Conservation (phyloP, 2,888 invertebrate species). For the Timandra comae region DNA sequence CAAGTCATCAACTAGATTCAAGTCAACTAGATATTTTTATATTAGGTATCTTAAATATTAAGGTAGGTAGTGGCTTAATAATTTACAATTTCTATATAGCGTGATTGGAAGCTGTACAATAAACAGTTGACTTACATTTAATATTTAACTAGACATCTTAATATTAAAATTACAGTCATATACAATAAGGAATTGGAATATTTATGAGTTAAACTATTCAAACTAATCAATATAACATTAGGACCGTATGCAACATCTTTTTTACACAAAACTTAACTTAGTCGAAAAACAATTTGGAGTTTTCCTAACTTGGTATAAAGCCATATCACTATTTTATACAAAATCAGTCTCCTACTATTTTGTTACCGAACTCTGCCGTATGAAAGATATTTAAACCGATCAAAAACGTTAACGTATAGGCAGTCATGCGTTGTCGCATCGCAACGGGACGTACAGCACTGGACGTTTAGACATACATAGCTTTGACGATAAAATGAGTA, state of each 20-base stretch:
- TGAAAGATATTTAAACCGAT: conserved; percentile 37
- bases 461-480: conserved; percentile 55
- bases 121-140: conserved; percentile 53
- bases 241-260: conserved; percentile 20
- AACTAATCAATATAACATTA: conserved; percentile 31
- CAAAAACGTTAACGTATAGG: conserved; percentile 41
- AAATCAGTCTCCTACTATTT: conserved; percentile 75
- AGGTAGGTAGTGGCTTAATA: conserved; percentile 67
- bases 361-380: conserved; percentile 56
- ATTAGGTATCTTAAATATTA: conserved; percentile 60
- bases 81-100: conserved; percentile 63
- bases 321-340: conserved; percentile 66
- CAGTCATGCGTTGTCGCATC: conserved; percentile 43
- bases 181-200: conserved; percentile 63
- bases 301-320: conserved; percentile 57
- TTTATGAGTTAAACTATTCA: conserved; percentile 41
- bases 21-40: conserved; percentile 71
- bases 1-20: conserved; percentile 71
- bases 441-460: conserved; percentile 52
- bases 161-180: conserved; percentile 60
- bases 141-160: conserved; percentile 45
- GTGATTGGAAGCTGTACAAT: conserved; percentile 65
- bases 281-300: conserved; percentile 31
- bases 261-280: conserved; percentile 17
- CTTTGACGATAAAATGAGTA: conserved; percentile 23